phyloP scores from a whole-genome alignment of 2,888 invertebrate species.

The Platycheirus albimanus region DNA sequence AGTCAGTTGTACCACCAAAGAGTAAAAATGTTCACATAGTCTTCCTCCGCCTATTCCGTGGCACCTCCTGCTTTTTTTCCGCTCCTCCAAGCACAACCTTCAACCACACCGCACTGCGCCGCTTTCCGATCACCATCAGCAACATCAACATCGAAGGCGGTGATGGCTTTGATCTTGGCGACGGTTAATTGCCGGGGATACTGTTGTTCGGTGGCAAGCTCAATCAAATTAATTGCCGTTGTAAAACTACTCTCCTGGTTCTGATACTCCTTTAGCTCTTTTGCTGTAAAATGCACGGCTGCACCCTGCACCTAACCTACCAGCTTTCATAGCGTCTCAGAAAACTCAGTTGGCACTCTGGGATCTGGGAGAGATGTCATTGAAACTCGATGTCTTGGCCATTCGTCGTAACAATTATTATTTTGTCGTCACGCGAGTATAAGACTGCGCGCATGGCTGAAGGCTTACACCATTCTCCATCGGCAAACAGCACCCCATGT shows the following conservation, averaged over 20 bases:
- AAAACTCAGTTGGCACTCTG: slow-evolving; percentile 2
- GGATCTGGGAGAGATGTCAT: slow-evolving; percentile 49
- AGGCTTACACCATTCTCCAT: slow-evolving; percentile 14
- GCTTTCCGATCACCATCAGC: not conserved
- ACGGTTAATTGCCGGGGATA: slow-evolving; percentile 70
- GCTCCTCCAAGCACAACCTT: slow-evolving; percentile 5
- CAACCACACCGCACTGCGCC: slow-evolving; percentile 8
- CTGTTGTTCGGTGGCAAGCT: slow-evolving; percentile 79
- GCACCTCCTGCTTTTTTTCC: slow-evolving; percentile 32
- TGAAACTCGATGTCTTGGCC: slow-evolving; percentile 50
- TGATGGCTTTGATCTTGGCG: slow-evolving; percentile 64
- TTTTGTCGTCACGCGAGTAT: slow-evolving; percentile 67
- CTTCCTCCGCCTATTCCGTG: slow-evolving; percentile 27
- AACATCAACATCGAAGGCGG: slow-evolving; percentile 43
- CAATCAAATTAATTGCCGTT: slow-evolving; percentile 81
- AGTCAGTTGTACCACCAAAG: not conserved
- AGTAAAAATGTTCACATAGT: slow-evolving; percentile 30
- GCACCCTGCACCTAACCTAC: too few species aligned
- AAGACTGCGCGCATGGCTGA: slow-evolving; percentile 39
- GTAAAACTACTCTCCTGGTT: slow-evolving; percentile 58
- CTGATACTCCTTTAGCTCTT: slow-evolving; percentile 51
- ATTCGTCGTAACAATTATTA: slow-evolving; percentile 70
- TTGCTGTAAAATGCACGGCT: too few species aligned
- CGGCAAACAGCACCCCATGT: slow-evolving; percentile 61
- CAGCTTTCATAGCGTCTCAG: slow-evolving; percentile 28